Conservation (phyloP, 2,113 vertebrate species). For the Otus sunia region DNA sequence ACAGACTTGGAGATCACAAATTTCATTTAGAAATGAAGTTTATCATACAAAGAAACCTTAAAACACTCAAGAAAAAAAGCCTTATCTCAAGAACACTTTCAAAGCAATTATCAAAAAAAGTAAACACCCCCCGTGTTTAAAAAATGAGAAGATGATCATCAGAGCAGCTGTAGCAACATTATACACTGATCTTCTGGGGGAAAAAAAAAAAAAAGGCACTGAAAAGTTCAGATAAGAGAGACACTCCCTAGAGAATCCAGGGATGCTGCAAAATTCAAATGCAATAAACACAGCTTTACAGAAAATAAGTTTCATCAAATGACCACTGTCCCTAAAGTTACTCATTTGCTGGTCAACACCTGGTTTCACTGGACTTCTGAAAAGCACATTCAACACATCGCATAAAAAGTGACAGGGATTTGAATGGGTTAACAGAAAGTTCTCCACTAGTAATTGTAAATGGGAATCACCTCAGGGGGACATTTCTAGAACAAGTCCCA, state of each 20-base stretch:
- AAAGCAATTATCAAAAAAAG: not conserved
- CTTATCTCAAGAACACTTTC: not conserved
- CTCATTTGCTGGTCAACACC: not conserved
- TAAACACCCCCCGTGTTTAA: not conserved
- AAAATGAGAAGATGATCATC: not conserved
- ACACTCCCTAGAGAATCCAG: not conserved
- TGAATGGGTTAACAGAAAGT: not conserved
- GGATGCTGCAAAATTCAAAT: not conserved
- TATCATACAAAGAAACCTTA: not conserved
- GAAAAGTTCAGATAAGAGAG: not conserved
- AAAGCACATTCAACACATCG: not conserved
- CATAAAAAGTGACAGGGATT: not conserved
- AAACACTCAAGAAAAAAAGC: not conserved
- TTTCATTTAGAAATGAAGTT: not conserved
- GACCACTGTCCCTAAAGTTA: not conserved
- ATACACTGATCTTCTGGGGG: not conserved
- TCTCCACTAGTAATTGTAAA: not conserved
- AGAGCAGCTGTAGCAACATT: not conserved
- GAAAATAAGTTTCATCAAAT: not conserved
- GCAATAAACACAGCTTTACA: not conserved
- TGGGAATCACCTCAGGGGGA: not conserved
- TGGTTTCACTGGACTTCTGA: not conserved
- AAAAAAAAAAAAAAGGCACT: no score
- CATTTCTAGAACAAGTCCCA: constrained; percentile 37
- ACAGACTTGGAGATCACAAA: not conserved